phyloP scores from a whole-genome alignment of 2,113 vertebrate species.

The Passer montanus region DNA sequence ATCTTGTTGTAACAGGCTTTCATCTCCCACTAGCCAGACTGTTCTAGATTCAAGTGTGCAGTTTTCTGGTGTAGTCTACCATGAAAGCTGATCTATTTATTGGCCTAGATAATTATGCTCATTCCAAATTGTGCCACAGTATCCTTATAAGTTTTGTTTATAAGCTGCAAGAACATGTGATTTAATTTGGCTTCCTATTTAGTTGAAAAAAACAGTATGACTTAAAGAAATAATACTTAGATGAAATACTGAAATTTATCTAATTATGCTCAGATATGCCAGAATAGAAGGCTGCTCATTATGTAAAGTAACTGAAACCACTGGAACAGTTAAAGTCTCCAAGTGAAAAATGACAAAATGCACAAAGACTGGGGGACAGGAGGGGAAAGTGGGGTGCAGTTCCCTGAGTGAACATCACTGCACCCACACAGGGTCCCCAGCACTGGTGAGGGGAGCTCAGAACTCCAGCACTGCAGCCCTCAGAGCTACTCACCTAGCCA shows the following conservation, averaged over 20 bases:
- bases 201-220: not conserved
- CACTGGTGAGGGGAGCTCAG: not conserved
- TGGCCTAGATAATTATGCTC: slow-evolving; percentile 52
- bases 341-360: not conserved
- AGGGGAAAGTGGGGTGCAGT: fast-evolving
- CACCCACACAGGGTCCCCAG: not conserved
- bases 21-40: slow-evolving; percentile 57
- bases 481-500: not conserved
- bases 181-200: not conserved
- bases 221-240: not conserved
- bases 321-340: not conserved
- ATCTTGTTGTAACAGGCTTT: slow-evolving; percentile 48
- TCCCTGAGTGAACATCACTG: not conserved
- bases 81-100: slow-evolving; percentile 59
- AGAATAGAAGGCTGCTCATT: not conserved
- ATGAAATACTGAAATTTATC: not conserved
- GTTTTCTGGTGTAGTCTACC: slow-evolving; percentile 31
- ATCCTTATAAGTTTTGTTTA: not conserved
- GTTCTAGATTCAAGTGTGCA: slow-evolving; percentile 40
- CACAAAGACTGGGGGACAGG: not conserved
- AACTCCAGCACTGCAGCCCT: not conserved
- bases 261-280: not conserved
- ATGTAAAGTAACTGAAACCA: not conserved
- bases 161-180: not conserved
- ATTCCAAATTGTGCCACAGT: not conserved